These are phyloP conservation scores for Neotoma lepida DNA, from an alignment of 2,113 vertebrate genomes.

Conservation along the genomic window DNA sequence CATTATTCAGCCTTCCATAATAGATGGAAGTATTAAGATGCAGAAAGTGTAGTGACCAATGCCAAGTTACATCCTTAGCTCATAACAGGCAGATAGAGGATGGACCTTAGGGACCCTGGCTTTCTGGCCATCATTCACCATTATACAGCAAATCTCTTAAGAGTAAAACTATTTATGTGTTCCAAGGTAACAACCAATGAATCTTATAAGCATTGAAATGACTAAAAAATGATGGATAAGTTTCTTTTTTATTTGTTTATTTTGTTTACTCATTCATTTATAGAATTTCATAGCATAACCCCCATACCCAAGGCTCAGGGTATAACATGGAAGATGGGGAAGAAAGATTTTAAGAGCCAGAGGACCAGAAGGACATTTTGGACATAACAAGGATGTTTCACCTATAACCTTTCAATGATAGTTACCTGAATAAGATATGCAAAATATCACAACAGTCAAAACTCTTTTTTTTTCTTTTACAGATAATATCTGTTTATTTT, in stretches of 20 bases:
- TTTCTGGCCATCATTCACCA: not conserved
- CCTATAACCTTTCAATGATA: not conserved
- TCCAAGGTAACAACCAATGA: constrained; percentile 28
- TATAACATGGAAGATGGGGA: not conserved
- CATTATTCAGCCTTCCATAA: not conserved
- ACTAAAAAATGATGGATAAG: not conserved
- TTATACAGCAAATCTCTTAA: not conserved
- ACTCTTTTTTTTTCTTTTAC: not conserved
- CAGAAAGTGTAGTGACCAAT: constrained; percentile 34
- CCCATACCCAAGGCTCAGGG: not conserved
- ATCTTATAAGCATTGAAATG: constrained; percentile 35
- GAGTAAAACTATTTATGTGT: not conserved
- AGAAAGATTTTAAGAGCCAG: no score
- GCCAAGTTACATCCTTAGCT: not conserved
- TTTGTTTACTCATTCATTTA: not conserved
- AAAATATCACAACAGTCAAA: not conserved
- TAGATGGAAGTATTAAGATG: not conserved
- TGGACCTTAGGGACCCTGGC: not conserved
- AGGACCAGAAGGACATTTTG: not conserved
- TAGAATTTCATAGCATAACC: not conserved
- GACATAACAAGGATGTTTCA: not conserved
- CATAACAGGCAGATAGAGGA: not conserved
- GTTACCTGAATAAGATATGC: not conserved
- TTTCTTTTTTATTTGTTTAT: not conserved
- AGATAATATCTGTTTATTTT: not conserved